Conservation (phyloP, 2,797 vertebrate species). For the Liasis olivaceus region DNA sequence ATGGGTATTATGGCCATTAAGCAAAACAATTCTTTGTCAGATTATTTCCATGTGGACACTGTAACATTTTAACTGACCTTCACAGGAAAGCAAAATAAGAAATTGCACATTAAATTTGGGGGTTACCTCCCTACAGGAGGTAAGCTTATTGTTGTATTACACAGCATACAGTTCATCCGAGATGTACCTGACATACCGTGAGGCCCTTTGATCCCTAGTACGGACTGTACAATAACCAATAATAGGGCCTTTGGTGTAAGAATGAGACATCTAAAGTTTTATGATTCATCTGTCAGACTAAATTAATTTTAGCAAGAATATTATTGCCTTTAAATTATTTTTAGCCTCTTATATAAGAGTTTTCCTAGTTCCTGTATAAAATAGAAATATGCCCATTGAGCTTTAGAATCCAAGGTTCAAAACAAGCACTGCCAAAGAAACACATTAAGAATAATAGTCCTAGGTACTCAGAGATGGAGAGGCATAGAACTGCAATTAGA, state of each 20-base stretch:
- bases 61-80: neutral
- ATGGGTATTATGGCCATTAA: neutral
- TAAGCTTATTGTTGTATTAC: neutral
- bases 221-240: neutral
- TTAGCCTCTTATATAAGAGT: slow-evolving; percentile 16
- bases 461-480: neutral
- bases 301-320: slow-evolving; percentile 23
- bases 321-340: slow-evolving; percentile 6
- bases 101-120: neutral
- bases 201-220: neutral
- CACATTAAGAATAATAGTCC: neutral
- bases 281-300: slow-evolving; percentile 16
- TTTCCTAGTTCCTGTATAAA: slow-evolving; percentile 1
- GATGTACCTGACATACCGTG: neutral
- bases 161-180: neutral
- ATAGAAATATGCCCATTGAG: neutral
- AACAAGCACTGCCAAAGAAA: neutral
- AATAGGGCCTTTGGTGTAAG: neutral
- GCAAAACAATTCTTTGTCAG: neutral
- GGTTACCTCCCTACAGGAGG: neutral
- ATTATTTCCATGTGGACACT: neutral
- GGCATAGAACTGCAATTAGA: neutral
- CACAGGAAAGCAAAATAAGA: neutral
- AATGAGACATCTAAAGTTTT: neutral
- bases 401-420: neutral